Percentiles rank a stretch among this genome's conserved stretches.
Evolutionary conservation across 2,888 invertebrate species (phyloP).

Genomic region (Drosophila pegasa): DNA sequence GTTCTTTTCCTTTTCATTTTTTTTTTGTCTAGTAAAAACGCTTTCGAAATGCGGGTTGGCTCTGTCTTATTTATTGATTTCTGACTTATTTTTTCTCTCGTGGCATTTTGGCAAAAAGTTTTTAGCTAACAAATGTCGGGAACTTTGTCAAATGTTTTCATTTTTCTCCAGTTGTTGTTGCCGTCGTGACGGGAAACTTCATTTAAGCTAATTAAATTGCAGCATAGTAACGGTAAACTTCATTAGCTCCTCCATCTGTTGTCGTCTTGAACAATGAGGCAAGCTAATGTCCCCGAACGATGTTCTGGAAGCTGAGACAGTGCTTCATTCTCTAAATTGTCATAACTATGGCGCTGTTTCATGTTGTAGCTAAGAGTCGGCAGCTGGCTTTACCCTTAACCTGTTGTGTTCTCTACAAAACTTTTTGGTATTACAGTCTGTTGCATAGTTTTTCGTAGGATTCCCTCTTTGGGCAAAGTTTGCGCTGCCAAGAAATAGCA

Average conservation of each 20-base stretch:
- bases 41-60: slow-evolving; percentile 23
- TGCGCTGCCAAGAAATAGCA: slow-evolving; percentile 12
- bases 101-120: slow-evolving; percentile 29
- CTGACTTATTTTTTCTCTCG: slow-evolving; percentile 21
- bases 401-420: slow-evolving; percentile 53
- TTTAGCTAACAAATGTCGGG: slow-evolving; percentile 61
- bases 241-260: slow-evolving; percentile 53
- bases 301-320: slow-evolving; percentile 7
- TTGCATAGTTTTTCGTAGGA: slow-evolving; percentile 41
- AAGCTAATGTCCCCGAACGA: slow-evolving; percentile 68
- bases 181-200: slow-evolving; percentile 45
- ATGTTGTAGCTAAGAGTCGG: slow-evolving; percentile 44
- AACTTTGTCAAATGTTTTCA: slow-evolving; percentile 49
- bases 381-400: slow-evolving; percentile 46
- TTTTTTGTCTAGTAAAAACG: slow-evolving; percentile 18
- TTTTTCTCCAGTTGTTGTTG: slow-evolving; percentile 11
- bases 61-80: slow-evolving; percentile 66
- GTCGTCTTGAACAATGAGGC: slow-evolving; percentile 39
- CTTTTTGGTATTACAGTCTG: slow-evolving; percentile 33
- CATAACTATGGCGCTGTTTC: slow-evolving; percentile 52
- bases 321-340: slow-evolving; percentile 57
- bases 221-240: slow-evolving; percentile 56
- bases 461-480: slow-evolving; percentile 20
- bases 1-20: slow-evolving; percentile 15
- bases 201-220: slow-evolving; percentile 68